Base-by-base conservation (phyloP, 2,888 invertebrate species). In the Pyrocoelia pectoralis region DNA sequence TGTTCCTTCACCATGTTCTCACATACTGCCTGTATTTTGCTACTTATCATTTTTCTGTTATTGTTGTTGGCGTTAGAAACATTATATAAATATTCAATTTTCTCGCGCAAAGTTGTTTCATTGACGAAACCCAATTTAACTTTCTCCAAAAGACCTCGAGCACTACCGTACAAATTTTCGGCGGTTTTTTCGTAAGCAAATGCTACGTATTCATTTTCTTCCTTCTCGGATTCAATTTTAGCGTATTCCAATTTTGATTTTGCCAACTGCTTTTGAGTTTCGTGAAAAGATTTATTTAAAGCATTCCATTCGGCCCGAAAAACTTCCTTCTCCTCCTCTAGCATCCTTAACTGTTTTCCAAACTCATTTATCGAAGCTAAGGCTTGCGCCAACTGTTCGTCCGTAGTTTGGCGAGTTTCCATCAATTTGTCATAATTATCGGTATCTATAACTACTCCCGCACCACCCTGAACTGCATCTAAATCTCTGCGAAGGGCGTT, bases 401-500 rank as follows among this genome's bases (percentile, higher is more conserved):
- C 84, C 65, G 89, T 89, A 18, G 84, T 84, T 43, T 90, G 88
- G 67, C 90, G 84, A 71, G 88, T 87, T 0, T 85, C 73, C 1
- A 87, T 85, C 82, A 92, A 84, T 59, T 88, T 86, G 1, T 88
- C 84, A 80, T 92, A 98, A 50, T 95, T 94, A 57, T 95, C 95
- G 70, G 89, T 88, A 9, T 93, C 92, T 55, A 98, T 81, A 80
- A 89, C 97, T 50, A 98, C 87, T 67, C 97, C 97, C 80, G 92
- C 94, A 73, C 92, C 93, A 71, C 94, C 93, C 51, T 97, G 86
- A 0, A 93, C 88, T 0, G 97, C 96, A 67, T 88, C 86, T 70
- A 98, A 83, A 81, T 98, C 98, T 49, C 91, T 85, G 69, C 94
- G 89, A 33, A 98, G 80, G 60, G 92, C 85, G 75, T 97, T 95